Evolutionary conservation across 2,113 vertebrate genomes (phyloP).

Genomic region (Rhombomys opimus): DNA sequence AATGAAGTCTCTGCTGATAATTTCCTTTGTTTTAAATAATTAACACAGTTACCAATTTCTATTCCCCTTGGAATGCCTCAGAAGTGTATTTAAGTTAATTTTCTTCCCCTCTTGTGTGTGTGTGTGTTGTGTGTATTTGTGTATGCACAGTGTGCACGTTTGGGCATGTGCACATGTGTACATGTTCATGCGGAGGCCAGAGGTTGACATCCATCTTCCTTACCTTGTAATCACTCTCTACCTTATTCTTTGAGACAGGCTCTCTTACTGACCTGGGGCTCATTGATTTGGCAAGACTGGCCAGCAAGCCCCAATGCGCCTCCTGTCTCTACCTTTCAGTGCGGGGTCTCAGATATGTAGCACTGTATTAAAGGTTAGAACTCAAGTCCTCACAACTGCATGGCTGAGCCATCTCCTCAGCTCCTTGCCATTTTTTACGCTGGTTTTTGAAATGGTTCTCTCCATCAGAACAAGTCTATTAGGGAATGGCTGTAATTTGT

Average conservation of each 20-base stretch:
- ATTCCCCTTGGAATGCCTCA: conserved; percentile 39
- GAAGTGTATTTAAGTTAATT: conserved; percentile 64
- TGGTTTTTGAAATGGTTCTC: conserved; percentile 56
- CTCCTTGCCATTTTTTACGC: not conserved
- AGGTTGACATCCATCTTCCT: not conserved
- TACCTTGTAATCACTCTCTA: too few relatives aligned
- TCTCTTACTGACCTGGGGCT: not conserved
- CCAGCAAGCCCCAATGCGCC: not conserved
- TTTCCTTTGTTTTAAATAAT: conserved; percentile 46
- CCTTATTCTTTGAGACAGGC: not conserved
- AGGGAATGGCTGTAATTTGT: conserved; percentile 54
- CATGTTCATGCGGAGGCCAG: not conserved
- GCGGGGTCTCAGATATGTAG: not conserved
- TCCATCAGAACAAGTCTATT: conserved; percentile 64
- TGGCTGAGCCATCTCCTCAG: not conserved
- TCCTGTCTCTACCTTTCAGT: too few relatives aligned
- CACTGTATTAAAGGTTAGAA: not conserved
- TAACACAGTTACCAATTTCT: conserved; percentile 29
- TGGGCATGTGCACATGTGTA: not conserved
- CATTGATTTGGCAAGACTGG: too few relatives aligned
- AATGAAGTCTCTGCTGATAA: not conserved
- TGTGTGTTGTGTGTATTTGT: not conserved
- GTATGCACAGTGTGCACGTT: not conserved
- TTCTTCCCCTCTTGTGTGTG: not conserved
- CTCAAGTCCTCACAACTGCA: not conserved